Evolutionary conservation across 1,140 invertebrate species (phyloP), one percentile per base, ranked within the genome.

Genomic region (Schlechtendalia chinensis): DNA sequence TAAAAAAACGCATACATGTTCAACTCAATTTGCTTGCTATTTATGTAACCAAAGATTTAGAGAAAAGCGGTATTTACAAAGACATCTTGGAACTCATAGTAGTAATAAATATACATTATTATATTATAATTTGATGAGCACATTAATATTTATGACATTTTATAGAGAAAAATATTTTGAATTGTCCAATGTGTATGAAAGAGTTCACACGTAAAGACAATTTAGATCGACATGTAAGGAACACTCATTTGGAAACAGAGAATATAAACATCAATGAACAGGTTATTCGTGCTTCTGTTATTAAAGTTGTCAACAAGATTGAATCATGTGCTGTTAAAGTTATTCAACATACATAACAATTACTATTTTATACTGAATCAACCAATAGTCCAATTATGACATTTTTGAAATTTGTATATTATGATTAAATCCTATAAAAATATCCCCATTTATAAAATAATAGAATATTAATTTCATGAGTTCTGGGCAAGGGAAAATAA

Each of bases 101-200:
- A 79, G 75, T 79, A 61, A 79, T 77, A 59, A 14, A 24, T 1
- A 39, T 39, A 4, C 1, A 47, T 27, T 17, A 69, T 50, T 19
- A 69, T 69, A 22, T n/a, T 32, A 56, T 56, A 71, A 19, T 39
- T 4, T 39, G 3, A 39, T 39, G 32, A 39, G 8, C 32, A 39
- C 32, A 4, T 39, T 39, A 4, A 39, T 39, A 39, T 39, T 39
- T 39, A 39, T 79, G 16, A 4, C 45, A 45, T 47, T 79, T 79
- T 79, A 8, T 19, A 79, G 75, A 63, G 32, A 63, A 79, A 19
- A 79, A 79, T 14, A 59, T 79, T 45, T 47, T 79, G 75, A 61
- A 79, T 22, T 79, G 75, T 50, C 75, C 75, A 50, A 79, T 79
- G 24, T 79, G 75, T 63, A 79, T 79, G 75, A 79, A 79, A 16